Conservation (phyloP, 1,140 invertebrate species). For the Polypedilum pembai region DNA sequence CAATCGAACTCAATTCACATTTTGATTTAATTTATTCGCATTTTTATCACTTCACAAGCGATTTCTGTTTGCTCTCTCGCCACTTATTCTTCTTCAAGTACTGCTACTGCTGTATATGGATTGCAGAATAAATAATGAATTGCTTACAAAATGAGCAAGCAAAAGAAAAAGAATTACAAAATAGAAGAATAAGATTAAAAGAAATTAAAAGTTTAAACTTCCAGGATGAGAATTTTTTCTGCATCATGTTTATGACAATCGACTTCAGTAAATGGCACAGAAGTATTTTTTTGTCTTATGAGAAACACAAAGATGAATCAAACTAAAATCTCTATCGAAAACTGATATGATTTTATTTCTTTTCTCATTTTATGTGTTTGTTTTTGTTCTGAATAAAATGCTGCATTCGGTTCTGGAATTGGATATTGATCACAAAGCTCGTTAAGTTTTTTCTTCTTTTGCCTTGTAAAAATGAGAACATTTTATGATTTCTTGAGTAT, state of each 20-base stretch:
- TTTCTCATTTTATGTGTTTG: background rate
- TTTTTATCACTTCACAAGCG: background rate
- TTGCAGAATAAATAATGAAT: background rate
- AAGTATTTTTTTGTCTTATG: no score
- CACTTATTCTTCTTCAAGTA: background rate
- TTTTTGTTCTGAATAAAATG: background rate
- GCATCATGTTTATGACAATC: no score
- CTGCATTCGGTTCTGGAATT: background rate
- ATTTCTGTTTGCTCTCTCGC: no score
- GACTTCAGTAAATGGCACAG: no score
- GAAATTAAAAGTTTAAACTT: background rate
- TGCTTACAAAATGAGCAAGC: slow-evolving; percentile 16
- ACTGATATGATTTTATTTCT: background rate
- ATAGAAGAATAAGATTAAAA: no score
- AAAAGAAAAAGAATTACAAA: background rate
- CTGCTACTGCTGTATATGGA: background rate
- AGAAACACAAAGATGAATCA: background rate
- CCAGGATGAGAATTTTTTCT: no score
- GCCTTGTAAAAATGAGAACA: background rate
- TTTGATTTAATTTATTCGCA: background rate
- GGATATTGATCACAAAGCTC: background rate
- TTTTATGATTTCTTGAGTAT: background rate
- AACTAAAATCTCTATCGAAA: background rate
- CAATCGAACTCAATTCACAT: no score
- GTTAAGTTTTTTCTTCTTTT: background rate